Evolutionary conservation across 2,797 vertebrate genomes (phyloP).

Genomic region (Chelon auratus): DNA sequence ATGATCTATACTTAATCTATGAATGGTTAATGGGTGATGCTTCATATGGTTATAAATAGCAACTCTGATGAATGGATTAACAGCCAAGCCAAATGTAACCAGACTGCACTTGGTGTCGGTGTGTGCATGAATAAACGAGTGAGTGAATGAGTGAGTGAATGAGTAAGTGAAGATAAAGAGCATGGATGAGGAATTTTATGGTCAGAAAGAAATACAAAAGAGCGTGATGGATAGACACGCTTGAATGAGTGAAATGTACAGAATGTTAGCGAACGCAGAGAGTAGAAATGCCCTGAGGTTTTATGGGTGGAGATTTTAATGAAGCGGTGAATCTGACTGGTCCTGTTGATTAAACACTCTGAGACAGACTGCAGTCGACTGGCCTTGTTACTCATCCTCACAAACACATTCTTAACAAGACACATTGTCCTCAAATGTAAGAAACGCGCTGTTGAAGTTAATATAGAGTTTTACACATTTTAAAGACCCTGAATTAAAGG

Average conservation of each 20-base stretch:
- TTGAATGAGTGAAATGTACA: slow-evolving; percentile 61
- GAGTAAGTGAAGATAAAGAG: slow-evolving; percentile 18
- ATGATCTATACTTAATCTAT: slow-evolving; percentile 50
- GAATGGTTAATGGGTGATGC: slow-evolving; percentile 44
- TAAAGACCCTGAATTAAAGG: no score
- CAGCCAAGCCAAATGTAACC: slow-evolving; percentile 70
- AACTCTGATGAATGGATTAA: slow-evolving; percentile 56
- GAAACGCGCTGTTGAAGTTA: no score
- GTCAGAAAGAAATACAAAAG: slow-evolving; percentile 25
- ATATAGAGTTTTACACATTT: no score
- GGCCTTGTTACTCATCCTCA: slow-evolving; percentile 49
- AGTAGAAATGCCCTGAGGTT: slow-evolving; percentile 43
- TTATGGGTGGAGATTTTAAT: slow-evolving; percentile 62
- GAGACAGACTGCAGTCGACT: slow-evolving; percentile 65
- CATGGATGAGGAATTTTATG: slow-evolving; percentile 44
- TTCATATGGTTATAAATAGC: slow-evolving; percentile 46
- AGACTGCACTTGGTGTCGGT: slow-evolving; percentile 47
- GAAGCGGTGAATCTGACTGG: slow-evolving; percentile 63
- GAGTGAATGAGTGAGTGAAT: slow-evolving; percentile 23
- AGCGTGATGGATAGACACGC: slow-evolving; percentile 12
- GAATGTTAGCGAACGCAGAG: slow-evolving; percentile 35
- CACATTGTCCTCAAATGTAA: neutral
- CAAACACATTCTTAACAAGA: slow-evolving; percentile 14
- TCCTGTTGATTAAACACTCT: slow-evolving; percentile 76
- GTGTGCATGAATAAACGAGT: slow-evolving; percentile 12